Conservation (phyloP, 2,797 vertebrate genomes). For the Leptatherina wallacei region DNA sequence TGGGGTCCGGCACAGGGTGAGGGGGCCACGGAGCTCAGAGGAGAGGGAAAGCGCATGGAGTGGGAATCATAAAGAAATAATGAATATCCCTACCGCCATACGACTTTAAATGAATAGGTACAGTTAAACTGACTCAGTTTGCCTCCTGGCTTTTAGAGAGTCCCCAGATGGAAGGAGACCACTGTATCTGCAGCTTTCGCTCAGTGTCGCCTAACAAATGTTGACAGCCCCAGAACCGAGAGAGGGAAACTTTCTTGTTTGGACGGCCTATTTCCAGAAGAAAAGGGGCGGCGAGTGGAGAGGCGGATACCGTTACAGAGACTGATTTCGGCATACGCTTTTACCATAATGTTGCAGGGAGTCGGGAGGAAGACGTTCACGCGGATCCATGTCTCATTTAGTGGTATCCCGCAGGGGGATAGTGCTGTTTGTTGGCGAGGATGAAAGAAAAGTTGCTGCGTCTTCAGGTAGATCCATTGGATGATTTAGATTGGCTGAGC, state of each 20-base stretch:
- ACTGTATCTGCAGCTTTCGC: conserved; percentile 21
- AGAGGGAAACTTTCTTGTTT: conserved; percentile 50
- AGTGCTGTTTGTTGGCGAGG: conserved; percentile 31
- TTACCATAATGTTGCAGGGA: conserved; percentile 72
- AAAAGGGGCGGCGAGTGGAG: conserved; percentile 45
- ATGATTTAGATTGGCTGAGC: conserved; percentile 22
- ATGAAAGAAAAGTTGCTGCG: conserved; percentile 28
- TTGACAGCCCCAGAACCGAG: conserved; percentile 48
- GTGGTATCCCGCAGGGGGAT: conserved; percentile 39
- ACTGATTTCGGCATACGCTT: conserved; percentile 53
- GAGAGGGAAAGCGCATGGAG: conserved; percentile 85
- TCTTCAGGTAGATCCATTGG: conserved; percentile 75
- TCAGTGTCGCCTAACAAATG: conserved; percentile 56
- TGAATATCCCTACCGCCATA: conserved; percentile 46
- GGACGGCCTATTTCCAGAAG: conserved; percentile 54
- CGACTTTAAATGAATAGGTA: conserved; percentile 21
- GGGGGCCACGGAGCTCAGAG: conserved; percentile 76
- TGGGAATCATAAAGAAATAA: conserved; percentile 69
- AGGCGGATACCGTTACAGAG: conserved; percentile 51
- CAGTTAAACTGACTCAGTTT: conserved; percentile 12
- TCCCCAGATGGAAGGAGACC: conserved; percentile 31
- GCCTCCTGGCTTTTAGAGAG: conserved; percentile 27
- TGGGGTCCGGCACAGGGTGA: conserved; percentile 77
- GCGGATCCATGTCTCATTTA: conserved; percentile 63
- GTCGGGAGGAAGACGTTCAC: conserved; percentile 46